Evolutionary conservation across 2,113 vertebrate species (phyloP).

Genomic region (Riparia riparia): DNA sequence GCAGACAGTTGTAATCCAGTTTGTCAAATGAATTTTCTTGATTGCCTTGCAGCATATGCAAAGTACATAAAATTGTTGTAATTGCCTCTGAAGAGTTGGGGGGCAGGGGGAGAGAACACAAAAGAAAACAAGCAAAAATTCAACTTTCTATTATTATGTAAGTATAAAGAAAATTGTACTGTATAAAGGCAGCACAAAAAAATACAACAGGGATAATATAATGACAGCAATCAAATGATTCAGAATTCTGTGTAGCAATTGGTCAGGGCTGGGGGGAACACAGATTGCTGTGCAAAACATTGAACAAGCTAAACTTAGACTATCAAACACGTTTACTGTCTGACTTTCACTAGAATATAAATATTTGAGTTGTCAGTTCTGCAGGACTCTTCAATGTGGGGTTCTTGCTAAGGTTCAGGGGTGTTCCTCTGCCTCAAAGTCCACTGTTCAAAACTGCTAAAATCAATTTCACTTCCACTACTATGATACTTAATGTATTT

Average conservation of each 20-base stretch:
- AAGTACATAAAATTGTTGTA: slow-evolving; percentile 63
- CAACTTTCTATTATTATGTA: background rate
- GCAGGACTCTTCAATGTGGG: background rate
- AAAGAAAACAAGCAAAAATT: slow-evolving; percentile 23
- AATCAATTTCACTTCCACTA: background rate
- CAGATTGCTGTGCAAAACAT: background rate
- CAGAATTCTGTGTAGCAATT: background rate
- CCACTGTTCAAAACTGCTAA: background rate
- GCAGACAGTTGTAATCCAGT: slow-evolving; percentile 53
- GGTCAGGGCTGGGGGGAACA: background rate
- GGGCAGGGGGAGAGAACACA: background rate
- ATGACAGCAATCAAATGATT: slow-evolving; percentile 15
- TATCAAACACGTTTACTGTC: background rate
- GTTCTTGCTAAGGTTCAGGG: background rate
- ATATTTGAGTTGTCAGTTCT: background rate
- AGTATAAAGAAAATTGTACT: background rate
- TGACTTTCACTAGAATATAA: background rate
- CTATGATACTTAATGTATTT: background rate
- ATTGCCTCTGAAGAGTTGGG: slow-evolving; percentile 43
- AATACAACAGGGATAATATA: background rate
- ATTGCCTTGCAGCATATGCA: slow-evolving; percentile 64
- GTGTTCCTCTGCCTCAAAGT: background rate
- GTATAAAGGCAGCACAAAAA: background rate
- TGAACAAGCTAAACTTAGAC: background rate
- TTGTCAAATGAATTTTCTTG: slow-evolving; percentile 72